Conservation (phyloP, 2,113 vertebrate genomes). For the Argyrosomus japonicus region DNA sequence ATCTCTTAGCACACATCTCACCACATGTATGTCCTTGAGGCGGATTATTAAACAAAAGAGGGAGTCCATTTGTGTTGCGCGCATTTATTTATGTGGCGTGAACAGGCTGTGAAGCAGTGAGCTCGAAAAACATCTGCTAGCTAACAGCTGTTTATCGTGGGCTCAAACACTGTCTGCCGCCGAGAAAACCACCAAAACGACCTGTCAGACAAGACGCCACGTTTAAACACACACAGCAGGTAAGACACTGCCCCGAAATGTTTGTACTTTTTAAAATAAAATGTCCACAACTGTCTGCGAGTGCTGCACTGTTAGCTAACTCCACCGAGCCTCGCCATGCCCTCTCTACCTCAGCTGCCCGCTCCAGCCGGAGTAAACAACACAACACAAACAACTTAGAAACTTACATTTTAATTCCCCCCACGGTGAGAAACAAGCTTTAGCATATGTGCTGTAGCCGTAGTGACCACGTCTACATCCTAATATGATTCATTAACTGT, state of each 20-base stretch:
- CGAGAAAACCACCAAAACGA: not conserved
- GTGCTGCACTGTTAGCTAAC: conserved; percentile 43
- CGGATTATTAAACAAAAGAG: not conserved
- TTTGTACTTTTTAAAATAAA: not conserved
- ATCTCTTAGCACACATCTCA: not conserved
- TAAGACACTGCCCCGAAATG: not conserved
- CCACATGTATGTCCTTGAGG: not conserved
- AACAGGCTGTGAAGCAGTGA: not conserved
- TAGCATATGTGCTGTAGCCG: conserved; percentile 43
- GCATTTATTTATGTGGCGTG: conserved; percentile 18
- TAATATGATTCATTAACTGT: conserved; percentile 46
- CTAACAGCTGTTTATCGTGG: conserved; percentile 55
- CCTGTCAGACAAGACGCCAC: not conserved
- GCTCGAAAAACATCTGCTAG: conserved; percentile 59
- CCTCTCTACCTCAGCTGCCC: conserved; percentile 22
- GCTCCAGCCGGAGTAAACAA: not conserved
- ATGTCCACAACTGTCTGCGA: too few relatives aligned
- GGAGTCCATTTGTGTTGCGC: conserved; percentile 13
- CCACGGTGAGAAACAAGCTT: conserved; percentile 41
- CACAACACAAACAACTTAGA: too few relatives aligned
- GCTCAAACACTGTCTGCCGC: conserved; percentile 7
- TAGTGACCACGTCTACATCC: conserved; percentile 64
- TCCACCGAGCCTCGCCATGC: conserved; percentile 41
- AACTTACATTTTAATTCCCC: conserved; percentile 73
- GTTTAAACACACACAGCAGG: not conserved